Evolutionary conservation across 2,888 invertebrate genomes (phyloP), one percentile per base, ranked within the genome.

Genomic region (Stenchaetothrips biformis): DNA sequence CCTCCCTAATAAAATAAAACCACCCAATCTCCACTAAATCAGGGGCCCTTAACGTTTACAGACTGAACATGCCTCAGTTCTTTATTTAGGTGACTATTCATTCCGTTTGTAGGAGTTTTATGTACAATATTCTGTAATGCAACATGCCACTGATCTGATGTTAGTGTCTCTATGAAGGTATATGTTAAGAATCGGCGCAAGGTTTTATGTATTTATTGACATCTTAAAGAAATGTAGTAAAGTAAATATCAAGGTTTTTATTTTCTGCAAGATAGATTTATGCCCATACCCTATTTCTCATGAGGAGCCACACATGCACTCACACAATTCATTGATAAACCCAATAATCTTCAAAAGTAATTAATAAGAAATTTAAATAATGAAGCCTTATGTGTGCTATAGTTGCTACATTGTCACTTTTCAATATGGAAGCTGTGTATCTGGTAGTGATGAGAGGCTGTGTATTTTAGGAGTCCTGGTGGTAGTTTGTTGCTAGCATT

Each of bases 191-290:
- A 18, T 13, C 18, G 59, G 25, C 21, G 8, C 9, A 25, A 74
- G 67, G 67, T 74, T 74, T 74, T 74, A 74, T 74, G 67, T 74
- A 74, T 74, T 74, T 74, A 74, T 74, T 74, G 67, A 74, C 25
- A 74, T 74, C 67, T 74, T 74, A 74, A 74, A 74, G 67, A 74
- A 74, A 74, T 74, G 67, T 74, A 74, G 67, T 25, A 21, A 74
- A 74, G 67, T 25, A 74, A 74, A 74, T 25, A 25, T 25, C 4
- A 74, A 74, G 67, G 67, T 74, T 74, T 74, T 74, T 67, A 21
- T 74, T 74, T 74, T 25, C 67, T 74, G 3, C 25, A 74, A 74
- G 67, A 25, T 74, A 74, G 67, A 74, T 25, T 9, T 74, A 7
- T 74, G 67, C 67, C 67, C 67, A 25, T 21, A 7, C 67, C 67